phyloP scores from a whole-genome alignment of 2,888 invertebrate genomes.

The Danaus chrysippus region DNA sequence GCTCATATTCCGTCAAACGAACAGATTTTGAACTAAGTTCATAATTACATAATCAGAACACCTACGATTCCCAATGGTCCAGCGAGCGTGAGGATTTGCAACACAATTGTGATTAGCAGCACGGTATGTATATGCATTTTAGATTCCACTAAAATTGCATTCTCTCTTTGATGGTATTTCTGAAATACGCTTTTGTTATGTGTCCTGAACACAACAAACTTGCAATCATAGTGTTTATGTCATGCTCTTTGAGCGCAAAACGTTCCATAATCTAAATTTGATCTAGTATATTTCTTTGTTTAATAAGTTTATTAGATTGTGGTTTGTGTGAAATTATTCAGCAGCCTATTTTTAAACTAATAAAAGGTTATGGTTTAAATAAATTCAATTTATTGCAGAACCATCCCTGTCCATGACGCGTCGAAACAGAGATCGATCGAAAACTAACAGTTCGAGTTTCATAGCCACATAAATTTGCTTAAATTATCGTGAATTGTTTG shows the following conservation, averaged over 20 bases:
- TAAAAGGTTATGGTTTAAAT: neutral
- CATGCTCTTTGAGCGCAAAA: slow-evolving; percentile 9
- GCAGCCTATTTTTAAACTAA: neutral
- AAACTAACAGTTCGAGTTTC: neutral
- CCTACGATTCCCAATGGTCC: slow-evolving; percentile 4
- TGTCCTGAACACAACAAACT: slow-evolving; percentile 12
- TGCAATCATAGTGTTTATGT: slow-evolving; percentile 18
- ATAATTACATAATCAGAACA: neutral
- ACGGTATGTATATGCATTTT: slow-evolving; percentile 26
- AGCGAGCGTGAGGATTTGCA: slow-evolving; percentile 6
- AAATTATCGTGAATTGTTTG: neutral
- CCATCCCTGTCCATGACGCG: neutral
- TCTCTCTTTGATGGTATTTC: slow-evolving; percentile 9
- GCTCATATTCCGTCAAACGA: too few relatives aligned
- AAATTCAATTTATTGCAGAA: neutral
- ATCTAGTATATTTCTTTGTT: neutral
- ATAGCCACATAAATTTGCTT: slow-evolving; percentile 6
- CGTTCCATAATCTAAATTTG: neutral
- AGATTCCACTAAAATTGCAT: slow-evolving; percentile 28
- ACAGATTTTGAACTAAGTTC: neutral
- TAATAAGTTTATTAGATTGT: neutral
- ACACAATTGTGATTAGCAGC: slow-evolving; percentile 23
- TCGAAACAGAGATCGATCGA: neutral
- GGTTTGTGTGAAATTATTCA: neutral
- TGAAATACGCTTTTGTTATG: slow-evolving; percentile 20